Evolutionary conservation across 2,888 invertebrate genomes (phyloP), one percentile per base, ranked within the genome.

Genomic region (Oscheius sp.): DNA sequence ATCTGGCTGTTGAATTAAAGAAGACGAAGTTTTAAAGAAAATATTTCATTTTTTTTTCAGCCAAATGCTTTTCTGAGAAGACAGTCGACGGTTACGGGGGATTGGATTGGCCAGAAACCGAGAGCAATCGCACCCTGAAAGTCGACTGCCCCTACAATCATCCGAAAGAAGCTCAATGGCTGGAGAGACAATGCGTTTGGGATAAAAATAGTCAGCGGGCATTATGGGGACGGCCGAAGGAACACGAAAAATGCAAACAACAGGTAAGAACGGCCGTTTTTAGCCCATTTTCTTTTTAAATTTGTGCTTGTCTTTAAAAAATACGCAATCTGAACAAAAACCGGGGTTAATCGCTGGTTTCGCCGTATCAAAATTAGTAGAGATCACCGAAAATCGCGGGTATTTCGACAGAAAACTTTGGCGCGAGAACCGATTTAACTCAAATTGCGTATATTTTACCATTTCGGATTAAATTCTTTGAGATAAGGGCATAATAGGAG

Each of bases 21-120:
- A n/a, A n/a, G n/a, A n/a, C n/a, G n/a, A n/a, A n/a, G n/a, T n/a
- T n/a, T n/a, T 29, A 9, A 3, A 6, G n/a, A n/a, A n/a, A n/a
- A n/a, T n/a, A n/a, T n/a, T n/a, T n/a, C n/a, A n/a, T n/a, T 35
- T 35, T 12, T n/a, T 12, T 45, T 82, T 49, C 72, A 85, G 85
- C 84, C 64, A 61, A 64, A 43, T 87, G 87, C 74, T 46, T 69
- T 6, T 68, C 80, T 7, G 86, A 87, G 74, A 81, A 83, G 55
- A 76, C 79, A 2, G 75, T 86, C 27, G 85, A 86, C n/a, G 66
- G 74, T 5, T 87, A 82, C 69, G 87, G 87, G 27, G 85, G 84
- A 59, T 74, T 87, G 29, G 82, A 86, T 52, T 87, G 87, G 87
- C 82, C 82, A 7, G 77, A 77, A 49, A 76, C 76, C 12, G 74